Evolutionary conservation across 2,113 vertebrate genomes (phyloP), one percentile per base, ranked within the genome.

Genomic region (Pomatorhinus ruficollis): DNA sequence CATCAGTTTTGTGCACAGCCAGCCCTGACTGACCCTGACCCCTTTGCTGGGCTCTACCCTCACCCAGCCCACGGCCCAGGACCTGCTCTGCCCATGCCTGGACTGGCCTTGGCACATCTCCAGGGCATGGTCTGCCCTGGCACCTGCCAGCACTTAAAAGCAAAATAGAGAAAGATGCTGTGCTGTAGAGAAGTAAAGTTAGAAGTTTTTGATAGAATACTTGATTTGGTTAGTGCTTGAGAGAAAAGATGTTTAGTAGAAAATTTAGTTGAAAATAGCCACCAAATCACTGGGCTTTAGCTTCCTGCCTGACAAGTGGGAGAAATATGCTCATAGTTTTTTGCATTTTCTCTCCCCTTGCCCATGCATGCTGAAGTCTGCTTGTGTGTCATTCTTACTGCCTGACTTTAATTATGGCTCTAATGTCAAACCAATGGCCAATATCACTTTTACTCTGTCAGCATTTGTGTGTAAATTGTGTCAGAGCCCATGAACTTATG

Each of bases 1-100:
- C 17, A n/a, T 25, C 17, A 45, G 0, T 74, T 77, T 83, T 65
- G 52, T 28, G 11, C 35, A 30, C 30, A 86, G 21, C 5, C 49
- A 30, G 7, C 9, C 14, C 49, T 83, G 54, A 28, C 28, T 40
- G 35, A 35, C n/a, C 9, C 44, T 68, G 18, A 13, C 5, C 5
- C 6, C 15, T 11, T 30, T 25, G 2, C 15, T 31, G 4, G 11
- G 24, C 13, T 39, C 14, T 64, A 5, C 12, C 16, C 4, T 3
- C 22, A 60, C 5, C 2, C 1, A 6, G 5, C 11, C 35, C 6
- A 11, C 12, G 14, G 42, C 16, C 30, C 28, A 84, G 37, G n/a
- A 87, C 7, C 21, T 69, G 11, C 20, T 64, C 18, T 65, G 27
- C 31, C 25, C 1, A 3, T 3, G 2, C 21, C 39, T 0, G 0